phyloP scores from a whole-genome alignment of 92 coral and sea anemone species.

The Actinostola sp. region DNA sequence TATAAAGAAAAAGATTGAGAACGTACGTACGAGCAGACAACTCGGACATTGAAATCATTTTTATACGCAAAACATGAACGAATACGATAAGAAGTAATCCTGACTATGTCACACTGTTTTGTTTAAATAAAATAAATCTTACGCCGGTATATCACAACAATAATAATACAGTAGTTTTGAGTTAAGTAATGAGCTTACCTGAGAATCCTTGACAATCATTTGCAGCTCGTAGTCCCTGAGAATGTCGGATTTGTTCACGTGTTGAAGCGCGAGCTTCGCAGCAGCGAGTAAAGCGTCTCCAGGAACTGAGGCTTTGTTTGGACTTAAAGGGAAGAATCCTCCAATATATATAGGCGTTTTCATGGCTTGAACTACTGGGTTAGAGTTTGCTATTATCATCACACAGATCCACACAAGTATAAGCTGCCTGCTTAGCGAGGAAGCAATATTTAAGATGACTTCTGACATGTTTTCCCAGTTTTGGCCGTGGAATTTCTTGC shows the following conservation, averaged over 20 bases:
- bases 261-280: constrained; percentile 82
- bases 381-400: background rate
- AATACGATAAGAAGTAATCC: background rate
- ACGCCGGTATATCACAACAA: background rate
- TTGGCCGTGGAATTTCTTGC: background rate
- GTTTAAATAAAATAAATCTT: too few relatives aligned
- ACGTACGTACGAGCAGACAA: too few relatives aligned
- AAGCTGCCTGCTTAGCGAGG: too few relatives aligned
- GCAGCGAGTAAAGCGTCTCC: constrained; percentile 79
- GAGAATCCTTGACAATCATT: constrained; percentile 80
- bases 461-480: background rate
- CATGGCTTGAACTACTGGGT: background rate
- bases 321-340: constrained; percentile 90
- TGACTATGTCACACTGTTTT: too few relatives aligned
- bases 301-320: constrained; percentile 95
- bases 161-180: background rate
- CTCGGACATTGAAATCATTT: too few relatives aligned
- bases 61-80: background rate
- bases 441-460: too few relatives aligned
- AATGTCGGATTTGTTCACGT: constrained; percentile 76
- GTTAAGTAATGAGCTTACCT: constrained; percentile 49
- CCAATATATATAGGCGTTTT: constrained; percentile 70
- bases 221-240: constrained; percentile 66
- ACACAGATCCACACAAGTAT: background rate
- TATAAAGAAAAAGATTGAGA: too few relatives aligned